Percentiles rank a stretch among this genome's conserved stretches.
Evolutionary conservation across 2,113 vertebrate genomes (phyloP).

Genomic region (Panthera leo): DNA sequence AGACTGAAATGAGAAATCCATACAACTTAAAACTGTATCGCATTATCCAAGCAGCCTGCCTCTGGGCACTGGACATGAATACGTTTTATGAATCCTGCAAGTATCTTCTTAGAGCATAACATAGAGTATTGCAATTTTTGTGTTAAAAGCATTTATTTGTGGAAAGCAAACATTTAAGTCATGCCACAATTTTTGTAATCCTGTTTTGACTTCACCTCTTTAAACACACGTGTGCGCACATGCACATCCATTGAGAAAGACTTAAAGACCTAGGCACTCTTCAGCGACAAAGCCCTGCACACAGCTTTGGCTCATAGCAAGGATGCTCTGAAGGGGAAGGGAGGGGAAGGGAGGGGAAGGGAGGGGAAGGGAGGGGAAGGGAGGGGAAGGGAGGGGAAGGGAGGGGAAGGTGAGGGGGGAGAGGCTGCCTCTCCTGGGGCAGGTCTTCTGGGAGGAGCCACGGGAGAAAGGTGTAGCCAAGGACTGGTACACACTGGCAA

Average conservation of each 20-base stretch:
- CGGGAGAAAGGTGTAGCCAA: not conserved
- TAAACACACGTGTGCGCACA: not conserved
- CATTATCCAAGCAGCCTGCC: not conserved
- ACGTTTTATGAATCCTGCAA: not conserved
- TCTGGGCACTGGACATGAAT: not conserved
- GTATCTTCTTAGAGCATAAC: not conserved
- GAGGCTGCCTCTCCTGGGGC: not conserved
- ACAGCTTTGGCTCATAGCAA: not conserved
- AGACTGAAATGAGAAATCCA: not conserved
- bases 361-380: rapidly evolving
- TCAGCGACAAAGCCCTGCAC: not conserved
- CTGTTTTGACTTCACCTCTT: not conserved
- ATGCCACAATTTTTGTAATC: not conserved
- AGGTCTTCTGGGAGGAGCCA: not conserved
- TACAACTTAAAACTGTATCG: not conserved
- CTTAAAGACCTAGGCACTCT: not conserved
- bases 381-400: not conserved
- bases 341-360: rapidly evolving
- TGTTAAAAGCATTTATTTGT: not conserved
- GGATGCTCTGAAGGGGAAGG: not conserved
- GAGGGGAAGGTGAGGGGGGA: not conserved
- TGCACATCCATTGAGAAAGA: not conserved
- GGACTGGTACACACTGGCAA: not conserved
- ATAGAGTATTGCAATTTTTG: not conserved
- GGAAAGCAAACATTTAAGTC: constrained; percentile 39